A percentile compares a stretch with the other conserved stretches of the same genome.
These are phyloP conservation scores for Platygyra sinensis DNA, from an alignment of 64 coral and sea anemone genomes.

Conservation along the genomic window DNA sequence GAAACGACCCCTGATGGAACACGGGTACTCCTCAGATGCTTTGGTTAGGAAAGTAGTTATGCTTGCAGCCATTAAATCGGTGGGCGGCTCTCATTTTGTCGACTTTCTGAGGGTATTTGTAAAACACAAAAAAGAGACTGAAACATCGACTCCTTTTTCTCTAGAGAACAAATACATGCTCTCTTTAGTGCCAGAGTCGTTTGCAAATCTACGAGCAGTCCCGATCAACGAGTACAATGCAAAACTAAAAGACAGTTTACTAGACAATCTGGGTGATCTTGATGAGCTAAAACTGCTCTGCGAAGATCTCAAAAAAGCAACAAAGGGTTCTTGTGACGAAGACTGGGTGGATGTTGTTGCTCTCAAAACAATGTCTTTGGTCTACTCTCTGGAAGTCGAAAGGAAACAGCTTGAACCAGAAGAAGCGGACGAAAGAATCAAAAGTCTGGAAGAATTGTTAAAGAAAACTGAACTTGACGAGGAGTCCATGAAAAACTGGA, in stretches of 20 bases:
- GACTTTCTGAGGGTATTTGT: slow-evolving; percentile 59
- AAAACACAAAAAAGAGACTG: neutral
- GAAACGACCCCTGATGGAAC: slow-evolving; percentile 78
- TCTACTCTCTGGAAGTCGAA: slow-evolving; percentile 74
- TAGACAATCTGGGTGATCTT: slow-evolving; percentile 56
- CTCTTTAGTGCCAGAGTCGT: slow-evolving; percentile 63
- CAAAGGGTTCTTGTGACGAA: slow-evolving; percentile 58
- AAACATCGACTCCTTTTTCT: slow-evolving; percentile 16
- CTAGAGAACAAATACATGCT: slow-evolving; percentile 60
- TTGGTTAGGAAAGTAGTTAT: slow-evolving; percentile 67
- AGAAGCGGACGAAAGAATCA: slow-evolving; percentile 81
- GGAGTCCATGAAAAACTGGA: slow-evolving; percentile 72
- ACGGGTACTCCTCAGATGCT: slow-evolving; percentile 75
- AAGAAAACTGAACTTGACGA: slow-evolving; percentile 19
- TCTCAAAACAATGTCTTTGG: slow-evolving; percentile 54
- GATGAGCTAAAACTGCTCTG: slow-evolving; percentile 48
- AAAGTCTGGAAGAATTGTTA: slow-evolving; percentile 43
- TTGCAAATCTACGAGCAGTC: slow-evolving; percentile 52
- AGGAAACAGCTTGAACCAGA: slow-evolving; percentile 53
- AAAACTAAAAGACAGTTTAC: slow-evolving; percentile 44
- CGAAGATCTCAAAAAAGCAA: slow-evolving; percentile 51
- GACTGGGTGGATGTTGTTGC: slow-evolving; percentile 53
- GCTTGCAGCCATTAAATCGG: slow-evolving; percentile 64
- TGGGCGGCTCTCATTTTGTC: slow-evolving; percentile 33
- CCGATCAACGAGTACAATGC: slow-evolving; percentile 66